Evolutionary conservation across 2,888 invertebrate species (phyloP), one percentile per base, ranked within the genome.

Genomic region (Kuschelorhynchus macadamiae): DNA sequence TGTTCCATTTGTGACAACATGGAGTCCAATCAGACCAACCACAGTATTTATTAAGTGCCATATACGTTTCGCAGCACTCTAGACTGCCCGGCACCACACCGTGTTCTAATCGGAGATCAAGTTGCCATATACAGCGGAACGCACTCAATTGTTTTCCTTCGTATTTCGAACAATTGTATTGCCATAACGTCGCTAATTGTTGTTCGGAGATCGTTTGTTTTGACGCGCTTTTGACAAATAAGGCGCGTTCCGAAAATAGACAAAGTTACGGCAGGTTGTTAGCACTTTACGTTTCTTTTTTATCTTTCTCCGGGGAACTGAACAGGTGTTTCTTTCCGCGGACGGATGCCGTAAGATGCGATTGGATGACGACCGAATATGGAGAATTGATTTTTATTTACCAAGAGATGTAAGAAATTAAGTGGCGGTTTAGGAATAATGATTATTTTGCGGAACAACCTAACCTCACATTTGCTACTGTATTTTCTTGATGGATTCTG

Each of bases 31-130:
- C 44, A 17, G 17, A 20, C 44, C 44, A 44, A n/a, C 36, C 12
- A 16, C 44, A 3, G 20, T 17, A 44, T 44, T 44, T 44, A 44
- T 44, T 44, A 44, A 44, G 44, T 44, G 44, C 44, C 44, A 44
- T 44, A 44, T 44, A 44, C 36, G 36, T 8, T 36, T 36, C 2
- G 11, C 9, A 36, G 20, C 17, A 56, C 56, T 39, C 44, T 79
- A 81, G 81, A 81, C 81, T 76, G 81, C 80, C 64, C 76, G 81
- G 80, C 81, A 81, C 81, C 42, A 42, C 55, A 41, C 55, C 39
- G 36, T 75, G 73, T 75, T 76, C 75, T 80, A 78, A 79, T 79
- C 75, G 77, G 75, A 78, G 76, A 78, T 78, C 81, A 80, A 78
- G 78, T 80, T 81, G 73, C 80, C 80, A 77, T 80, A 80, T 74